A percentile compares a stretch with the other conserved stretches of the same genome.
Conservation (phyloP, 2,113 vertebrate species). For the Cyphomyrus discorhynchus region DNA sequence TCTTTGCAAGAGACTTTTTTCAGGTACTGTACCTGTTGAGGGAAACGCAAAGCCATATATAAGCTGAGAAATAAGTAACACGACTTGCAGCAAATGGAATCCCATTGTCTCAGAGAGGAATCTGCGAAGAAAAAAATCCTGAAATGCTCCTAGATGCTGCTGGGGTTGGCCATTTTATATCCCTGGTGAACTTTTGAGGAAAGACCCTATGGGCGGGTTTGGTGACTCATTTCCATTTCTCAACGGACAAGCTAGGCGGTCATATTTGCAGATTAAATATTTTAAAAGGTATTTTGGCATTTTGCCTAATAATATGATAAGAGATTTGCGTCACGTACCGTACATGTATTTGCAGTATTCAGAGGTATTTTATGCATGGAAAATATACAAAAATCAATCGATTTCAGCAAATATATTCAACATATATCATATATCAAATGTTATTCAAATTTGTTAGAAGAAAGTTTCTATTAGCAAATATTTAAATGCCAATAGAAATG, state of each 20-base stretch:
- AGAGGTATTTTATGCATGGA: background rate
- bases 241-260: no score
- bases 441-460: background rate
- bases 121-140: background rate
- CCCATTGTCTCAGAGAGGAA: conserved; percentile 42
- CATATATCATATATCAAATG: background rate
- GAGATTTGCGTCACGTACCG: background rate
- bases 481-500: background rate
- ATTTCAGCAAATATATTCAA: background rate
- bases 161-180: conserved; percentile 3
- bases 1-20: background rate
- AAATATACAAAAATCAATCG: background rate
- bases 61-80: conserved; percentile 35
- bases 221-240: conserved; percentile 13
- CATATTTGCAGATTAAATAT: background rate
- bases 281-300: background rate
- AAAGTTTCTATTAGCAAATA: background rate
- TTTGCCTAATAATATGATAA: background rate
- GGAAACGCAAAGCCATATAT: conserved; percentile 27
- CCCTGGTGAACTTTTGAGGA: background rate
- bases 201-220: conserved; percentile 13
- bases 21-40: conserved; percentile 40
- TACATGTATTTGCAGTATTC: background rate
- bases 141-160: background rate
- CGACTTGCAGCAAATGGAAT: conserved; percentile 20